phyloP scores from a whole-genome alignment of 1,140 invertebrate genomes.

The Calephelis virginiensis region DNA sequence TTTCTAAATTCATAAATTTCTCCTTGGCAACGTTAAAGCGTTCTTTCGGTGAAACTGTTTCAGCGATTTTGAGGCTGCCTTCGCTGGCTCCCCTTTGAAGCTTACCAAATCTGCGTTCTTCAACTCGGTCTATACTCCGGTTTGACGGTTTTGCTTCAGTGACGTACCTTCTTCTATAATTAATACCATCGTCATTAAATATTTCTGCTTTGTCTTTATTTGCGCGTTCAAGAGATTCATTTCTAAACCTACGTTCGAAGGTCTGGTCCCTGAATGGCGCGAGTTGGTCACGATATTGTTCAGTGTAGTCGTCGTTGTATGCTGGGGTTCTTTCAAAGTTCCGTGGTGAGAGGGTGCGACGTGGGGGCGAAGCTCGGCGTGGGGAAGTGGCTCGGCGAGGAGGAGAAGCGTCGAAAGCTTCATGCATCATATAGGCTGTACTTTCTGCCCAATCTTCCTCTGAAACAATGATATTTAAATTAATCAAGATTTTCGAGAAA shows the following conservation, averaged over 20 bases:
- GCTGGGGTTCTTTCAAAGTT: constrained; percentile 47
- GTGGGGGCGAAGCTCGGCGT: constrained; percentile 41
- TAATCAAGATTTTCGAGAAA: not conserved
- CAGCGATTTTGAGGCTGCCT: constrained; percentile 66
- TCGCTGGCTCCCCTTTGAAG: constrained; percentile 66
- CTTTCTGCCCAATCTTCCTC: constrained; percentile 78
- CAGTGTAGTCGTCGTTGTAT: constrained; percentile 59
- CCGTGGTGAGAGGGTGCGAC: constrained; percentile 55
- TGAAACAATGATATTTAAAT: constrained; percentile 47
- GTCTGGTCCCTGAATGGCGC: constrained; percentile 61
- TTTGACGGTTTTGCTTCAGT: constrained; percentile 68
- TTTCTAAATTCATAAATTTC: constrained; percentile 88
- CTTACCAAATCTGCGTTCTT: constrained; percentile 65
- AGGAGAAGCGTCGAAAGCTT: constrained; percentile 70
- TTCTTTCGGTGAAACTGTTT: constrained; percentile 82
- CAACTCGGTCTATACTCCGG: constrained; percentile 62
- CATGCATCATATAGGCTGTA: constrained; percentile 77
- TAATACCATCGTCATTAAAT: constrained; percentile 50
- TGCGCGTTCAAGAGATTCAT: constrained; percentile 62
- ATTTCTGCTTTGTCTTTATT: constrained; percentile 60
- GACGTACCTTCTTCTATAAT: constrained; percentile 59
- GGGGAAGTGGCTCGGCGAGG: constrained; percentile 48
- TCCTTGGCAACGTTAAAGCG: constrained; percentile 91
- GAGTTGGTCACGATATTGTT: constrained; percentile 59
- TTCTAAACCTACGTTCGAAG: constrained; percentile 64